Base-by-base conservation (phyloP, 2,113 vertebrate species). In the Psettodes erumei region DNA sequence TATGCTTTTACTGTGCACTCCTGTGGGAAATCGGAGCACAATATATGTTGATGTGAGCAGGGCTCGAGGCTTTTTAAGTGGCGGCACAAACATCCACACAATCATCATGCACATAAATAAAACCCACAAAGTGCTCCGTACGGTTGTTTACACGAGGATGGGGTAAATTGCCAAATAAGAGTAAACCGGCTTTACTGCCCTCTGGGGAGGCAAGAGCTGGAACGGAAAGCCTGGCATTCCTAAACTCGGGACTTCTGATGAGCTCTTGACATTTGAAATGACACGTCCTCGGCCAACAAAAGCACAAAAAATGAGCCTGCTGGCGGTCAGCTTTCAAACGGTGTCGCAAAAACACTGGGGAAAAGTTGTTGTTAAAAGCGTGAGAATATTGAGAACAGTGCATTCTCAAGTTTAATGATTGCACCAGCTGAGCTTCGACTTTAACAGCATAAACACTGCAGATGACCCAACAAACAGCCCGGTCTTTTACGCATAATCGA, bases 101-200 rank as follows among this genome's bases (percentile, higher is more conserved):
- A 56, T 61, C 67, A 79, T 54, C 64, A 67, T 48, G 54, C 33
- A 59, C 25, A 74, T 68, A 86, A 66, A 79, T 79, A 82, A 79
- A 82, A 66, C 25, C 50, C 25, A 18, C 38, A 27, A 18, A 37
- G 71, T 77, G 77, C 74, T 75, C 45, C 35, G 47, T 37, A 28
- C 82, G 85, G 83, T 76, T 93, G 91, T 93, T 93, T 93, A 91
- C 79, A 88, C 61, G 79, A 81, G 37, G 83, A 85, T n/a, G 66
- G 75, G 81, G 87, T 91, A 71, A 86, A 86, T 77, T 71, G 88
- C 91, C 90, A 93, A 92, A 93, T 91, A 92, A 86, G 88, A 91
- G 86, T 90, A 92, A 89, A 91, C 79, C 67, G 67, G 67, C 79
- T 76, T 82, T 83, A 79, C 84, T 86, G 56, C 33, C 81, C 86